Percentiles rank a stretch among this genome's conserved stretches.
phyloP scores from a whole-genome alignment of 2,888 invertebrate species.

The Sipunculus nudus region DNA sequence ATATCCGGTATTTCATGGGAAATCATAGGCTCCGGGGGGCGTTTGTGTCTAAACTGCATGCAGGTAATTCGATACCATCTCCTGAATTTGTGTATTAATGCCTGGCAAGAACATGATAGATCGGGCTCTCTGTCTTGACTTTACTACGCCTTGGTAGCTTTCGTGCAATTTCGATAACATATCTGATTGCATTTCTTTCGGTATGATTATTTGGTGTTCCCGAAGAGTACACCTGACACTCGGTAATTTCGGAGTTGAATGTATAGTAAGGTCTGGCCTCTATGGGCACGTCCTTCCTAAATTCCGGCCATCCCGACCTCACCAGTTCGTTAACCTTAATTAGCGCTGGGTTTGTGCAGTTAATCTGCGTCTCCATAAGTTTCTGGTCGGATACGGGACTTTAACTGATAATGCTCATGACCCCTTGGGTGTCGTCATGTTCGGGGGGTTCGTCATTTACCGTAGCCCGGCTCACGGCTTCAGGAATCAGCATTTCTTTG shows the following conservation, averaged over 20 bases:
- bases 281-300: neutral
- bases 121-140: neutral
- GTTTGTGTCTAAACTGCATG: too few relatives aligned
- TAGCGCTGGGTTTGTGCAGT: neutral
- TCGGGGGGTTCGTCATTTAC: too few relatives aligned
- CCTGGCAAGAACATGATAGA: neutral
- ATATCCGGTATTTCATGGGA: neutral
- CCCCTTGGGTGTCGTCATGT: too few relatives aligned
- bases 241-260: neutral
- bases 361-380: neutral
- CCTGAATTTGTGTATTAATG: neutral
- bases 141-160: neutral
- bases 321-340: neutral
- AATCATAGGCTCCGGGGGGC: neutral
- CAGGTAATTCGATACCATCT: too few relatives aligned
- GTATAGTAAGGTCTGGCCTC: neutral
- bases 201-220: neutral
- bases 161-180: neutral
- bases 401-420: too few relatives aligned
- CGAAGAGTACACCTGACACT: neutral
- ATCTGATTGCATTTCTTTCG: neutral
- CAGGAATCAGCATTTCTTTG: neutral
- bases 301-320: neutral
- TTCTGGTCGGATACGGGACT: neutral
- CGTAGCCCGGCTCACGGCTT: neutral